phyloP scores from a whole-genome alignment of 1,140 invertebrate species.

The Ditylenchus dipsaci region DNA sequence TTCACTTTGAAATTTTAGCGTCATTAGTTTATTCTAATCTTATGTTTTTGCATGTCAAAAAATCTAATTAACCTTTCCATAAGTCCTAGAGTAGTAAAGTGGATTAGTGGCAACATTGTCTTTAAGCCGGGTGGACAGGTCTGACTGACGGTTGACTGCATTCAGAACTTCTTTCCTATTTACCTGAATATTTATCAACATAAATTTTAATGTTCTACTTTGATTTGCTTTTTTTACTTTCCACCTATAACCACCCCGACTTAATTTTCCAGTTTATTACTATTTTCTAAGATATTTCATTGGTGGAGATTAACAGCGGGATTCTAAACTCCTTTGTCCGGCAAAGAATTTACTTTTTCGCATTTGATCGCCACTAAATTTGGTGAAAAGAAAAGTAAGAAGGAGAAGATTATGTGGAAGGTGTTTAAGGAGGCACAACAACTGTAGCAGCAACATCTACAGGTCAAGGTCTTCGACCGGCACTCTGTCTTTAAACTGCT shows the following conservation, averaged over 20 bases:
- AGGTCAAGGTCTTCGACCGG: neutral
- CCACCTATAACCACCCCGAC: no score
- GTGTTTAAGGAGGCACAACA: neutral
- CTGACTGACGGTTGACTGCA: constrained; percentile 22
- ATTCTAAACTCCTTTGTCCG: neutral
- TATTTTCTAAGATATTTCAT: neutral
- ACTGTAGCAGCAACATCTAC: neutral
- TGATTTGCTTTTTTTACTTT: neutral
- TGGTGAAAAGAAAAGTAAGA: neutral
- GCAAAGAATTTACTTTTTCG: neutral
- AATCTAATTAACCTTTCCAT: constrained; percentile 10
- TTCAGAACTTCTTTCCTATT: constrained; percentile 13
- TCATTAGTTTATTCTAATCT: no score
- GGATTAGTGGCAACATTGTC: constrained; percentile 14
- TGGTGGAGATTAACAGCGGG: neutral
- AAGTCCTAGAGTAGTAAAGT: constrained; percentile 32
- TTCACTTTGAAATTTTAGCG: no score
- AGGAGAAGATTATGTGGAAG: neutral
- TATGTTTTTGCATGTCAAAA: neutral
- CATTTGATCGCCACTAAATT: neutral
- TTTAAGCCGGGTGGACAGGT: constrained; percentile 18
- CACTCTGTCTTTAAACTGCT: neutral
- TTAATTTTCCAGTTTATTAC: no score
- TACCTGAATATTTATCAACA: constrained; percentile 20
- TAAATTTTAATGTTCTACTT: neutral